A percentile compares a stretch with the other conserved stretches of the same genome.
Evolutionary conservation across 2,797 vertebrate species (phyloP).

Genomic region (Enteromius mattozi): DNA sequence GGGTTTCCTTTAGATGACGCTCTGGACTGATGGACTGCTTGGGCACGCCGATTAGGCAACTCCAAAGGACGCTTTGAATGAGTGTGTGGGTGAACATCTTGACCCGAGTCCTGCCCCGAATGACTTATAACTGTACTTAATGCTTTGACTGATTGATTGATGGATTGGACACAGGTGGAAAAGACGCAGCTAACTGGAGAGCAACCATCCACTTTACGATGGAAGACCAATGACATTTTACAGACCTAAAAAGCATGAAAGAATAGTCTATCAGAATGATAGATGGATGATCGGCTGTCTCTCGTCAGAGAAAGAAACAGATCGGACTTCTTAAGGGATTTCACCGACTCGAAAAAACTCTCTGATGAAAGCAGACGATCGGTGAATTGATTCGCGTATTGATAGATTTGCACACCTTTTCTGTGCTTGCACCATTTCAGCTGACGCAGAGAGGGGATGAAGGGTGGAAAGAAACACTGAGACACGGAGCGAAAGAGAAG

Average conservation of each 20-base stretch:
- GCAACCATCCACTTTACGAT: slow-evolving; percentile 69
- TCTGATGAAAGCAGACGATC: slow-evolving; percentile 14
- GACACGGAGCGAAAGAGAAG: slow-evolving; percentile 25
- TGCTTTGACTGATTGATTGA: slow-evolving; percentile 71
- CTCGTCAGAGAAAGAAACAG: slow-evolving; percentile 58
- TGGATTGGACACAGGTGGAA: slow-evolving; percentile 61
- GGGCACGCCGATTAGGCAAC: slow-evolving; percentile 60
- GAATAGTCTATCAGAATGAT: slow-evolving; percentile 68
- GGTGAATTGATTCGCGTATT: slow-evolving; percentile 45
- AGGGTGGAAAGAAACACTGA: slow-evolving; percentile 14
- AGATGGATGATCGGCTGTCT: slow-evolving; percentile 66
- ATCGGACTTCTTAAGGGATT: slow-evolving; percentile 18
- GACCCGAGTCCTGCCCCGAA: slow-evolving; percentile 64
- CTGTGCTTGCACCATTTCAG: not conserved
- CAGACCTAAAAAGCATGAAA: slow-evolving; percentile 65
- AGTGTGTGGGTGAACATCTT: slow-evolving; percentile 50
- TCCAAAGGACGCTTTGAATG: slow-evolving; percentile 21
- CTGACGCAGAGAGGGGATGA: slow-evolving; percentile 32
- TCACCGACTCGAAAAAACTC: slow-evolving; percentile 20
- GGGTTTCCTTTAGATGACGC: slow-evolving; percentile 46
- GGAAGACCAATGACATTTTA: slow-evolving; percentile 70
- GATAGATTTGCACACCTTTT: slow-evolving; percentile 8
- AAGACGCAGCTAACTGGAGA: slow-evolving; percentile 65
- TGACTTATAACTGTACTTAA: slow-evolving; percentile 68
- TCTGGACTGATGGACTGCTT: slow-evolving; percentile 54